Evolutionary conservation across 2,113 vertebrate species (phyloP), one percentile per base, ranked within the genome.

Genomic region (Hippolais icterina): DNA sequence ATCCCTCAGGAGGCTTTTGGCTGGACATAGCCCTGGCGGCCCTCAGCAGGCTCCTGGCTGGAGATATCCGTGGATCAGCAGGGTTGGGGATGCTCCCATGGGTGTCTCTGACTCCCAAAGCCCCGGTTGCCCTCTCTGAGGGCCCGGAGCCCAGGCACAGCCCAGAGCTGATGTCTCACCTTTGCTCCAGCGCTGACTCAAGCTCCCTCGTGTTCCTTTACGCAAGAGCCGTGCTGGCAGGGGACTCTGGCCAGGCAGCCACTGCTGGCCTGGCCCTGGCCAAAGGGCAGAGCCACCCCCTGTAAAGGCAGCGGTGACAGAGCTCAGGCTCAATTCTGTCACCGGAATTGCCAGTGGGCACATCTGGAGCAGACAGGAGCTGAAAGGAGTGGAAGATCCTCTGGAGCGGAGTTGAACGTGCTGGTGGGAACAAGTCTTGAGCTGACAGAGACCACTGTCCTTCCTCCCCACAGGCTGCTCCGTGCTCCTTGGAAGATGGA

Each of bases 91-190:
- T 11, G 17, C 24, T 41, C 12, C 13, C 4, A 0, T 2, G 35
- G 52, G 17, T 29, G 9, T 39, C 18, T 18, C 28, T 10, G 28
- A 0, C 10, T 35, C 52, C 63, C 46, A 6, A 3, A 47, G 7
- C 4, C 21, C 10, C 1, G 1, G 1, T 0, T 21, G 31, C 2
- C 28, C 14, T 15, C 33, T 7, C 12, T 0, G 0, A 14, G 42
- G 18, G 52, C 3, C 7, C 59, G 25, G 37, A 39, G 47, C 74
- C n/a, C 46, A 0, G 4, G 7, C 59, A 28, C 9, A 39, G 47
- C 74, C n/a, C 46, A 0, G 4, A 6, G 25, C 9, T 28, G 10
- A 4, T 15, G 31, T 10, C 54, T 89, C 81, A 87, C 96, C 93
- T 95, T 94, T 93, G 94, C 90, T 33, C 95, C n/a, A 7, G 56